Evolutionary conservation across 2,113 vertebrate species (phyloP).

Genomic region (Semnornis frantzii): DNA sequence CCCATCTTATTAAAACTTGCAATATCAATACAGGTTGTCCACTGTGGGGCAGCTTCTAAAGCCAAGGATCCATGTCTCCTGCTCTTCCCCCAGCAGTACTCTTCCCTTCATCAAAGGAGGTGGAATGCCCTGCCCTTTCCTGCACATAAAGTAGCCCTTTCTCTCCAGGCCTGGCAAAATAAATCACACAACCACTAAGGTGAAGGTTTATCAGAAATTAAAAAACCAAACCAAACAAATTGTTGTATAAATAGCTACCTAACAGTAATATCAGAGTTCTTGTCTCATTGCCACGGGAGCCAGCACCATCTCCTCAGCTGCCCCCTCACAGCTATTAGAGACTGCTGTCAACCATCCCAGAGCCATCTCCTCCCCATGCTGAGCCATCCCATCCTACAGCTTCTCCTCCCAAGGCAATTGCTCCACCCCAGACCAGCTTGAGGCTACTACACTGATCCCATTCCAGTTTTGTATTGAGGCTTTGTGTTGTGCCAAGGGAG

Average conservation of each 20-base stretch:
- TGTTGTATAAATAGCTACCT: neutral
- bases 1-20: neutral
- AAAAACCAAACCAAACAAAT: neutral
- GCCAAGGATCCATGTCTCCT: neutral
- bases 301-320: neutral
- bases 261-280: neutral
- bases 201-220: neutral
- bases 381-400: neutral
- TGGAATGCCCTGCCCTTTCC: neutral
- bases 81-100: neutral
- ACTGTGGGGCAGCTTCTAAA: neutral
- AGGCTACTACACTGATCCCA: fast-evolving
- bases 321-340: fast-evolving
- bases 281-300: neutral
- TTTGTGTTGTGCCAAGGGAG: too few species aligned
- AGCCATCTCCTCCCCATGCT: neutral
- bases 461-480: fast-evolving
- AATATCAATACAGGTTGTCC: neutral
- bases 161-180: neutral
- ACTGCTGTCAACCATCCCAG: fast-evolving
- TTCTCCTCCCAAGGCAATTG: neutral
- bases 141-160: neutral
- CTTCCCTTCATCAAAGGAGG: fast-evolving
- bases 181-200: neutral
- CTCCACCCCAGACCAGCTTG: neutral